A percentile compares a stretch with the other conserved stretches of the same genome.
Evolutionary conservation across 2,797 vertebrate species (phyloP).

Genomic region (Myotis vivesi): DNA sequence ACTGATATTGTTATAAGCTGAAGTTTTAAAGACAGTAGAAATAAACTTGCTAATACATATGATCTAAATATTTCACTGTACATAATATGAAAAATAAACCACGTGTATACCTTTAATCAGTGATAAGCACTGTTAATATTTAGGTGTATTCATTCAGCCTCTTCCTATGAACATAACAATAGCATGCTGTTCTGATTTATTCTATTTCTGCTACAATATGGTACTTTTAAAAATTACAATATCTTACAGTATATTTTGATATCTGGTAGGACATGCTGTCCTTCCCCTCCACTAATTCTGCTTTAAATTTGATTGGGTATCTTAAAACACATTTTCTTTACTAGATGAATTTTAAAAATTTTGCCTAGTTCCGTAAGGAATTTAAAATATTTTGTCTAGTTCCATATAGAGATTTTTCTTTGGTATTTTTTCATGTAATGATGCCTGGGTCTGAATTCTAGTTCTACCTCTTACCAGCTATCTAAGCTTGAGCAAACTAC

Average conservation of each 20-base stretch:
- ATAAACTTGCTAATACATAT: neutral
- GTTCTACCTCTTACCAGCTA: neutral
- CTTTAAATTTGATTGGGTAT: slow-evolving; percentile 2
- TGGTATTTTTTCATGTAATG: neutral
- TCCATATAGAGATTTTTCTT: neutral
- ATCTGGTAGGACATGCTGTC: neutral
- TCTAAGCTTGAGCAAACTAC: neutral
- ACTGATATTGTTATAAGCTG: neutral
- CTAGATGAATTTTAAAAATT: neutral
- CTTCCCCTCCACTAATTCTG: neutral
- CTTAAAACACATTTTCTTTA: slow-evolving; percentile 17
- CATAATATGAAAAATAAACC: slow-evolving; percentile 17
- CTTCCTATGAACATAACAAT: neutral
- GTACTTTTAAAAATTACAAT: neutral
- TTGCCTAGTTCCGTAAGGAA: slow-evolving; percentile 15
- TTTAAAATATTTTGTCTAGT: neutral
- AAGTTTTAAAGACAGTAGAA: slow-evolving; percentile 31
- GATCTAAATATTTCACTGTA: slow-evolving; percentile 2
- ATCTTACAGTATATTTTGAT: neutral
- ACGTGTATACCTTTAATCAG: neutral
- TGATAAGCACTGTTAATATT: neutral
- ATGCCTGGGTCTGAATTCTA: neutral
- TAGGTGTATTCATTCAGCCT: neutral
- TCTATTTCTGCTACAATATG: neutral
- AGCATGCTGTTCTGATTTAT: neutral